A percentile compares a stretch with the other conserved stretches of the same genome.
Evolutionary conservation across 2,113 vertebrate genomes (phyloP).

Genomic region (Campylomormyrus numenius): DNA sequence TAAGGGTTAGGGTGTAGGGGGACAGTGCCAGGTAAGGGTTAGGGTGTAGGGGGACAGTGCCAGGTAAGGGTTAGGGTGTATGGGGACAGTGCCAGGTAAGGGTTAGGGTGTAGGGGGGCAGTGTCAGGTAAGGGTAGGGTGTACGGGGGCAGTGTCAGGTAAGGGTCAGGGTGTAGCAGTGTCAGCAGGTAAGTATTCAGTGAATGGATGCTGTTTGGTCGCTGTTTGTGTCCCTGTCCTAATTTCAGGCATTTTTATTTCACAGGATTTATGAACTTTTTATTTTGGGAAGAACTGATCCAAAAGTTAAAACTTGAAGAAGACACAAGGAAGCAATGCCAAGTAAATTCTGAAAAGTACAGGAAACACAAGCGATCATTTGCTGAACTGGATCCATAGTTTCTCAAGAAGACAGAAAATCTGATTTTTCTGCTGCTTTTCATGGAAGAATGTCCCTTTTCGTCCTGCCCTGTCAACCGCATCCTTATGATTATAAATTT

Average conservation of each 20-base stretch:
- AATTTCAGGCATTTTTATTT: slow-evolving; percentile 11
- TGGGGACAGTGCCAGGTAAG: no score
- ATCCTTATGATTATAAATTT: background rate
- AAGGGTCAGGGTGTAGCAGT: background rate
- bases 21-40: background rate
- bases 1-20: no score
- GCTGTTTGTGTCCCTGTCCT: background rate
- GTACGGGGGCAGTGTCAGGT: background rate
- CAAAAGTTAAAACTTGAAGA: slow-evolving; percentile 9
- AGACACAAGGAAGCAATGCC: background rate
- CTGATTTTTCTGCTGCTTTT: background rate
- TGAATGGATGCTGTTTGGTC: background rate
- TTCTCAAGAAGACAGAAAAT: slow-evolving; percentile 2
- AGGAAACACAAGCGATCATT: background rate
- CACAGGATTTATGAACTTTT: slow-evolving; percentile 10
- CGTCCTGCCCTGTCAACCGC: background rate
- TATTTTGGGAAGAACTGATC: slow-evolving; percentile 11
- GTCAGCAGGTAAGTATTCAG: background rate
- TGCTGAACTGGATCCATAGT: background rate
- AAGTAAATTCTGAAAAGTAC: background rate
- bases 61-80: background rate
- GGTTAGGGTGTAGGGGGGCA: background rate
- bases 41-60: background rate
- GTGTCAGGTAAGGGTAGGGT: background rate
- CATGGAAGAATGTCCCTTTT: background rate